Base-by-base conservation (phyloP, 2,888 invertebrate species). In the Rosalia funebris region DNA sequence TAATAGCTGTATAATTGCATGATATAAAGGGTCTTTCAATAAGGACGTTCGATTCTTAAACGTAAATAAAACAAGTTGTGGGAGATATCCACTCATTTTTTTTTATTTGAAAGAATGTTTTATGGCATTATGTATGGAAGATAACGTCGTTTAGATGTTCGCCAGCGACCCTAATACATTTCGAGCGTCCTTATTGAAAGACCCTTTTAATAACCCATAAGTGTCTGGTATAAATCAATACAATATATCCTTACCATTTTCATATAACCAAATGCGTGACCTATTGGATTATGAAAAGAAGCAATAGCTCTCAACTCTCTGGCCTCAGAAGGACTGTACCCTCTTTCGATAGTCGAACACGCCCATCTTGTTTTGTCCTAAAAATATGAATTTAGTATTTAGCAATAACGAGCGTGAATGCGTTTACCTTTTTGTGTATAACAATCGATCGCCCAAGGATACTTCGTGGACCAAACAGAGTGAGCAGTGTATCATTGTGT, bases 281-380 rank as follows among this genome's bases (percentile, higher is more conserved):
- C 93, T 11, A 86, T 84, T 0, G 94, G 93, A 84, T 95, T 92
- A 82, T 96, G 95, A 81, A 97, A 97, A 0, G 93, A 94, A 1
- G 95, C 96, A 60, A 95, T 91, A 1, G 89, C 96, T 57, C 93
- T 85, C 44, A 94, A 83, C 83, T 96, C 94, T 31, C 92, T 84
- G 0, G 93, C 95, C 77, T 95, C 95, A 0, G 91, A 89, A 0
- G 94, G 93, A 62, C 93, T 91, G 81, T 94, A 95, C 0, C 95
- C 95, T 69, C 95, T 87, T 80, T 93, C 92, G 34, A 96, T 84
- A 0, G 90, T 89, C 1, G 93, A 91, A 77, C 96, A 96, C 0
- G 91, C 91, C 92, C 93, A 94, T 70, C 93, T 86, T 0, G 84
- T 84, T 71, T 84, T 83, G 9, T 81, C 80, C 83, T 86, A 61